phyloP scores from a whole-genome alignment of 30 jellyfish, hydroid and myxozoan genomes.

The Chrysaora quinquecirrha region DNA sequence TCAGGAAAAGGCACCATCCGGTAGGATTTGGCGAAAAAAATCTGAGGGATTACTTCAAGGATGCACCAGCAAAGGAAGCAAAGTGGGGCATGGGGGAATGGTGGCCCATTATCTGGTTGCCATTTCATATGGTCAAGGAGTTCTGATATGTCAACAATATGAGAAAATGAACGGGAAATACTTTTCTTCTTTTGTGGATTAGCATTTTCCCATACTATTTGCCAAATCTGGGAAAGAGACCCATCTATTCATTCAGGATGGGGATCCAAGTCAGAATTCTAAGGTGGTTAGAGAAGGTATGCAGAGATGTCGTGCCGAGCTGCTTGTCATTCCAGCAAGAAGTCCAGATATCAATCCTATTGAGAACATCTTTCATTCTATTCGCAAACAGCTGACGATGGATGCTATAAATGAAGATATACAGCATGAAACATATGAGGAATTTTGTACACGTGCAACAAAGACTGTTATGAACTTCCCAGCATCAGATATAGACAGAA shows the following conservation, averaged over 20 bases:
- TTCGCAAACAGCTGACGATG: not conserved
- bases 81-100: not conserved
- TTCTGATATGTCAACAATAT: not conserved
- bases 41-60: constrained; percentile 1
- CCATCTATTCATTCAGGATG: not conserved
- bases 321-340: not conserved
- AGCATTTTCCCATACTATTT: not conserved
- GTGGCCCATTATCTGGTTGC: not conserved
- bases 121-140: not conserved
- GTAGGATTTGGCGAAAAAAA: not conserved
- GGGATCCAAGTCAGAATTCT: not conserved
- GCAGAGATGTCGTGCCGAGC: not conserved
- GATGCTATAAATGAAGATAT: not conserved
- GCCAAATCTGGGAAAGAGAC: not conserved
- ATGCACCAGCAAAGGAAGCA: not conserved
- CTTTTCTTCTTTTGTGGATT: not conserved
- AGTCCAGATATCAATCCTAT: not conserved
- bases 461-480: not conserved
- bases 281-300: not conserved
- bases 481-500: not conserved
- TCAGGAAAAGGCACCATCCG: not conserved
- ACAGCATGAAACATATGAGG: not conserved
- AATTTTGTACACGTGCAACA: not conserved
- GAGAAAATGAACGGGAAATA: not conserved
- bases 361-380: not conserved